phyloP scores from a whole-genome alignment of 2,113 vertebrate genomes.

The human (Homo sapiens) region DNA sequence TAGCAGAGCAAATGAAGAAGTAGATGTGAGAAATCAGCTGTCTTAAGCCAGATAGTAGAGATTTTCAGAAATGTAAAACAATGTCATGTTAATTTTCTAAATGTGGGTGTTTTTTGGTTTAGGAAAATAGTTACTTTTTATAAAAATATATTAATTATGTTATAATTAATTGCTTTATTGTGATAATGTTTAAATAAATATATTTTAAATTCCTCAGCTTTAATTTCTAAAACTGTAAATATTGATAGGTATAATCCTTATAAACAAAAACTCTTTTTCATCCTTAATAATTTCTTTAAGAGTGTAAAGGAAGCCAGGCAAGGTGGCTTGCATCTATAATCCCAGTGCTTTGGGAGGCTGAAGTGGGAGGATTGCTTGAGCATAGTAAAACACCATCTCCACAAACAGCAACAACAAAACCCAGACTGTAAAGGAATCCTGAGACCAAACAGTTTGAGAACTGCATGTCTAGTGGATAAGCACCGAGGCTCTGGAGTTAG shows the following conservation, averaged over 20 bases:
- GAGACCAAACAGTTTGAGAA: background rate
- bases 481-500: background rate
- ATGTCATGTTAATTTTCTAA: no score
- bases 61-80: background rate
- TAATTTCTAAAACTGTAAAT: background rate
- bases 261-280: background rate
- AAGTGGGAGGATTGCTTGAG: background rate
- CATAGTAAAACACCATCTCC: background rate
- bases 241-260: background rate
- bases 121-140: slow-evolving; percentile 1
- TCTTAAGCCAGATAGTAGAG: background rate
- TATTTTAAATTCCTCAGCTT: background rate
- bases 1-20: background rate
- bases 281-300: background rate
- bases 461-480: background rate
- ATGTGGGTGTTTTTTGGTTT: background rate
- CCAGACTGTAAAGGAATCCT: background rate
- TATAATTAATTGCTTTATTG: background rate
- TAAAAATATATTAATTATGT: background rate
- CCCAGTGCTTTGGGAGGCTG: background rate
- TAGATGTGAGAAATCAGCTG: background rate
- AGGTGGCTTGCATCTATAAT: background rate
- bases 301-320: background rate
- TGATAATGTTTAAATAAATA: slow-evolving; percentile 4
- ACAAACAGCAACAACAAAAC: background rate